Evolutionary conservation across 2,113 vertebrate species (phyloP).

Genomic region (Mus spicilegus): DNA sequence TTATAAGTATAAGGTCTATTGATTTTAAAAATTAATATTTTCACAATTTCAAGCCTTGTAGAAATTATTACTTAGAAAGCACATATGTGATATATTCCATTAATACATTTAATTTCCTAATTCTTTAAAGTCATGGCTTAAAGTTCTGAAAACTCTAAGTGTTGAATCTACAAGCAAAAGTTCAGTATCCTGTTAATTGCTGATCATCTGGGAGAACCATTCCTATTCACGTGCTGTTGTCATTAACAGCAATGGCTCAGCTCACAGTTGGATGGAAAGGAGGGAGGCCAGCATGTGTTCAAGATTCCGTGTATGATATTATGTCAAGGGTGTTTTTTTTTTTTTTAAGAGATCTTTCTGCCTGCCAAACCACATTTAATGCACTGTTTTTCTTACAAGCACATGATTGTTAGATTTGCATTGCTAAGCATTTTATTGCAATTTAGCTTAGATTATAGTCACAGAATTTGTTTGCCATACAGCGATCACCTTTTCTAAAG

Average conservation of each 20-base stretch:
- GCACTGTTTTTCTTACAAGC: neutral
- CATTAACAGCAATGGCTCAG: neutral
- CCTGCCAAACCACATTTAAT: neutral
- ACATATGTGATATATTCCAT: slow-evolving; percentile 28
- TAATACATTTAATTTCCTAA: slow-evolving; percentile 22
- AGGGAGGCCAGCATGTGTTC: neutral
- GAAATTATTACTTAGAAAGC: neutral
- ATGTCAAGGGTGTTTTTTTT: neutral
- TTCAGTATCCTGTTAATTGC: neutral
- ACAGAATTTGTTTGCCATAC: slow-evolving; percentile 7
- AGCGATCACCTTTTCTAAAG: slow-evolving; percentile 39
- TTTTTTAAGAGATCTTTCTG: neutral
- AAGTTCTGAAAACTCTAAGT: neutral
- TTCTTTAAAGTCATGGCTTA: neutral
- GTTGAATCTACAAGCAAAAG: neutral
- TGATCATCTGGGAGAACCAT: slow-evolving; percentile 36
- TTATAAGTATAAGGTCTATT: neutral
- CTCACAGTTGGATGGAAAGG: neutral
- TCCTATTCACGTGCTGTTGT: neutral
- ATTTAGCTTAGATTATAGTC: slow-evolving; percentile 31
- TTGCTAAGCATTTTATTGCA: slow-evolving; percentile 15
- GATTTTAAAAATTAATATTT: slow-evolving; percentile 11
- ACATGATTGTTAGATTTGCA: slow-evolving; percentile 21
- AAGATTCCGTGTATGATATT: neutral
- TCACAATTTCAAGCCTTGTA: neutral